Percentiles rank a stretch among this genome's conserved stretches.
These are phyloP conservation scores for Gallinago undulata DNA, from an alignment of 2,113 vertebrate genomes.

Conservation along the genomic window DNA sequence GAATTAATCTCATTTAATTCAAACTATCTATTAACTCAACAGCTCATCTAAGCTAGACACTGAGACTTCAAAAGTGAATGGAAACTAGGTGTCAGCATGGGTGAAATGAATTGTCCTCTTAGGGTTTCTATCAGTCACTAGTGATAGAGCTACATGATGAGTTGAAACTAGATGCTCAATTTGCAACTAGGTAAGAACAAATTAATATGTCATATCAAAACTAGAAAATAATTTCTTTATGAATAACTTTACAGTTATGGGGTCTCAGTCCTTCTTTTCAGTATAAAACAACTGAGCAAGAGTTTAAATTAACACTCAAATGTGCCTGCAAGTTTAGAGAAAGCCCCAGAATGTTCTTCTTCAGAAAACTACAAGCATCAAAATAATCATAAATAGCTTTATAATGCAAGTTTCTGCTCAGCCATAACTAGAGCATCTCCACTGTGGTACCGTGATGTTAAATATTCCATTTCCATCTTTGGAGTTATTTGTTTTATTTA, in stretches of 20 bases:
- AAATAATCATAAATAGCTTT: not conserved
- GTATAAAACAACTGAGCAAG: not conserved
- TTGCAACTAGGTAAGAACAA: not conserved
- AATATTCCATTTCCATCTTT: slow-evolving; percentile 1
- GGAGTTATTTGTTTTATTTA: not conserved
- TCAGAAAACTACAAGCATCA: not conserved
- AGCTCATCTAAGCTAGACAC: not conserved
- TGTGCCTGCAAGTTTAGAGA: not conserved
- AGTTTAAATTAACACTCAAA: not conserved
- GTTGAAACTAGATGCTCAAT: not conserved
- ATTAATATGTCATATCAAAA: not conserved
- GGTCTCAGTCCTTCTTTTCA: not conserved
- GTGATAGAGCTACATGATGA: not conserved
- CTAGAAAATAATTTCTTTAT: not conserved
- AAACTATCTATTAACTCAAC: not conserved
- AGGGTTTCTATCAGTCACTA: not conserved
- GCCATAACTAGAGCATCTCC: not conserved
- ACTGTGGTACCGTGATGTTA: not conserved
- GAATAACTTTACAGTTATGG: not conserved
- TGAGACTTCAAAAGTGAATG: not conserved
- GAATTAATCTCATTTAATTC: not conserved
- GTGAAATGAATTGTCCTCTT: not conserved
- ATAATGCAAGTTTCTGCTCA: not conserved
- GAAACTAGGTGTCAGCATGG: not conserved
- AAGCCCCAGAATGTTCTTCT: not conserved